phyloP scores from a whole-genome alignment of 2,888 invertebrate species.

The Synanthedon formicaeformis region DNA sequence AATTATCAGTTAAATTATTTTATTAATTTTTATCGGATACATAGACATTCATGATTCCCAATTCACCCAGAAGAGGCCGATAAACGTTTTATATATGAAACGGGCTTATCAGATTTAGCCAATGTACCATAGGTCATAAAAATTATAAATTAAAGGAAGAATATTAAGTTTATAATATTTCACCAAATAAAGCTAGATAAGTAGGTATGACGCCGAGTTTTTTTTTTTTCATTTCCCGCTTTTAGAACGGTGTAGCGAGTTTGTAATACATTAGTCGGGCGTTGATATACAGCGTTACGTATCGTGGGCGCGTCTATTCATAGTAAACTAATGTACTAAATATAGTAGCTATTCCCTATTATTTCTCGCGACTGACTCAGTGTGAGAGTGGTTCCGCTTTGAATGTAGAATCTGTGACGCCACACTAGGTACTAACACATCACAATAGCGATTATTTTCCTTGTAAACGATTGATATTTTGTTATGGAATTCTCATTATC shows the following conservation, averaged over 20 bases:
- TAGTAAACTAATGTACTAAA: conserved; percentile 62
- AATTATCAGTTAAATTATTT: too few species aligned
- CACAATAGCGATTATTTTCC: not conserved
- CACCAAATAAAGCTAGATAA: too few species aligned
- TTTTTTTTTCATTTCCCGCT: too few species aligned
- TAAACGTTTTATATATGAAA: too few species aligned
- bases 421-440: not conserved
- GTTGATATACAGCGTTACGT: conserved; percentile 58
- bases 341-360: conserved; percentile 65
- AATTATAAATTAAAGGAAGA: too few species aligned
- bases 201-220: too few species aligned
- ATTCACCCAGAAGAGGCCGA: too few species aligned
- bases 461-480: not conserved
- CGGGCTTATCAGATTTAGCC: too few species aligned
- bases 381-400: conserved; percentile 40
- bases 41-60: too few species aligned
- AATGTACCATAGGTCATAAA: too few species aligned
- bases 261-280: conserved; percentile 60
- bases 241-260: conserved; percentile 38
- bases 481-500: not conserved
- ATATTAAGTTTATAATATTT: too few species aligned
- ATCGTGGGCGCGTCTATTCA: conserved; percentile 64
- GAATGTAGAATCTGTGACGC: conserved; percentile 17
- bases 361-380: conserved; percentile 58
- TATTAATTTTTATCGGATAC: too few species aligned